phyloP scores from a whole-genome alignment of 2,797 vertebrate genomes.

The Artibeus jamaicensis region DNA sequence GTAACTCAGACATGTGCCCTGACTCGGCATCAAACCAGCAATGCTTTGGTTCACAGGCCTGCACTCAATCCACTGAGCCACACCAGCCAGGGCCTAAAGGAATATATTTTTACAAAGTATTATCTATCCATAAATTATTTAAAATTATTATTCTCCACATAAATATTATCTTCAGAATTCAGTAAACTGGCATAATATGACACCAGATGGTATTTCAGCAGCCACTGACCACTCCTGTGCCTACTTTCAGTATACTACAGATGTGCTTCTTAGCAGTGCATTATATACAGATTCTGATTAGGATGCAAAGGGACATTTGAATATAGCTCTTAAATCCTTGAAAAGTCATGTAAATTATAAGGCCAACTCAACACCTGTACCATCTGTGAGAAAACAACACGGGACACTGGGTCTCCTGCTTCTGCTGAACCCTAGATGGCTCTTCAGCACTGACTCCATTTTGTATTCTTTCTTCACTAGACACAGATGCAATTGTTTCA shows the following conservation, averaged over 20 bases:
- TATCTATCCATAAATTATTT: background rate
- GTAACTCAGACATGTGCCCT: too few relatives aligned
- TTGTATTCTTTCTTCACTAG: background rate
- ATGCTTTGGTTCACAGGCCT: too few relatives aligned
- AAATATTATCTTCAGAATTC: background rate
- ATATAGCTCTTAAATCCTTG: background rate
- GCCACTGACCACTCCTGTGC: background rate
- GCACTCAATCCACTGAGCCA: too few relatives aligned
- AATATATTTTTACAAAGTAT: background rate
- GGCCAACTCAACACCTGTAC: background rate
- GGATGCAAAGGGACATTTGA: background rate
- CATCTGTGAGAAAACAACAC: background rate
- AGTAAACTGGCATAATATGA: background rate
- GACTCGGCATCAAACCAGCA: too few relatives aligned
- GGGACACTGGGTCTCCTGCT: background rate
- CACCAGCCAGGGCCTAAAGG: background rate
- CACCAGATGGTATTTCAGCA: background rate
- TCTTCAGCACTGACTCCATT: background rate
- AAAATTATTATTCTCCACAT: background rate
- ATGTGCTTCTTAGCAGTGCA: background rate
- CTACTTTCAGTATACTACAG: background rate
- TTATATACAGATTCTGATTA: background rate
- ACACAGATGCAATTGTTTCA: background rate
- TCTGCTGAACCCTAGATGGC: background rate
- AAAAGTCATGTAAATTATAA: background rate